These are phyloP conservation scores for Trissonchulus latispiculum DNA, from an alignment of 2,888 invertebrate species.

Conservation along the genomic window DNA sequence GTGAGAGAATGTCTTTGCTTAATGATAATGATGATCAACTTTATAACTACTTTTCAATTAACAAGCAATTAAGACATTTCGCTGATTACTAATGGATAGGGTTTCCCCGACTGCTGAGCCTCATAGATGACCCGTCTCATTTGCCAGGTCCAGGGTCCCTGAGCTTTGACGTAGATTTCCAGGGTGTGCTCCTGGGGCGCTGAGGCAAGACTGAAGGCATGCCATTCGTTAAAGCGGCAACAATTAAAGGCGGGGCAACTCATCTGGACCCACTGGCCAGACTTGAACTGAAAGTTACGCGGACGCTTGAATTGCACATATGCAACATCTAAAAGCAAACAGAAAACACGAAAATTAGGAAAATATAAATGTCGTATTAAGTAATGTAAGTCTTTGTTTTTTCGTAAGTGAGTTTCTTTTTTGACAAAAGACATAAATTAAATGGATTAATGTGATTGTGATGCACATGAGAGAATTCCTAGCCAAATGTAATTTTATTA, in stretches of 20 bases:
- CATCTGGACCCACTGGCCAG: conserved; percentile 58
- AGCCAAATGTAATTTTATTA: no score
- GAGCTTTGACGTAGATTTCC: conserved; percentile 83
- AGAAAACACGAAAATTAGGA: no score
- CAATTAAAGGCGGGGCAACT: conserved; percentile 76
- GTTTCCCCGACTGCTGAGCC: conserved; percentile 30
- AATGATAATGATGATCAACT: no score
- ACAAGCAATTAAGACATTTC: no score
- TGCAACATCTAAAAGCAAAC: conserved; percentile 46
- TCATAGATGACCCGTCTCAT: conserved; percentile 57
- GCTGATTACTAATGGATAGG: conserved; percentile 36
- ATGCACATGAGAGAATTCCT: no score
- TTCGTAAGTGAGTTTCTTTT: no score
- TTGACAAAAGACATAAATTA: no score
- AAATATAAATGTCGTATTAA: no score
- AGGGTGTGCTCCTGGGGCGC: conserved; percentile 89
- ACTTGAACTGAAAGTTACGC: conserved; percentile 73
- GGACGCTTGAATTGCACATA: conserved; percentile 82
- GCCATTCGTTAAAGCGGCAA: conserved; percentile 59
- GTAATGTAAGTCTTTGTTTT: no score
- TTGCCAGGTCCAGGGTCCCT: conserved; percentile 94
- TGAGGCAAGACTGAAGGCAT: conserved; percentile 87
- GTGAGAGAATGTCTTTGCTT: no score
- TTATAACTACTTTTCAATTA: no score
- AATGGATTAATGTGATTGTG: no score